phyloP scores from a whole-genome alignment of 2,888 invertebrate species.

The Euphydryas editha region DNA sequence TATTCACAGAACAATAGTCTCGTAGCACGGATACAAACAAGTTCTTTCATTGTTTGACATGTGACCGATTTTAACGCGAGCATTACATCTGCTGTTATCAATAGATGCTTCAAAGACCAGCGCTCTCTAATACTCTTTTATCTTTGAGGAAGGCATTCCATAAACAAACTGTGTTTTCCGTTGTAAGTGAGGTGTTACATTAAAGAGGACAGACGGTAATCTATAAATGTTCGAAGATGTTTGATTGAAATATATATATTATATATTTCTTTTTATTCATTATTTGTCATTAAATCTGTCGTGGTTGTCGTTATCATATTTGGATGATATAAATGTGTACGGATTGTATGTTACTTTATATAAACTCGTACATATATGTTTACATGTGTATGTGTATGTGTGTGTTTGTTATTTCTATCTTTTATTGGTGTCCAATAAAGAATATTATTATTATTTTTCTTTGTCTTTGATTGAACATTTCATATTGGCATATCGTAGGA shows the following conservation, averaged over 20 bases:
- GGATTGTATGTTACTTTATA: too few relatives aligned
- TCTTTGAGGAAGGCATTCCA: constrained; percentile 34
- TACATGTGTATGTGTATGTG: too few relatives aligned
- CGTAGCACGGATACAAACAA: neutral
- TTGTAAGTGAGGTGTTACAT: constrained; percentile 29
- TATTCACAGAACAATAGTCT: constrained; percentile 7
- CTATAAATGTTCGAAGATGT: neutral
- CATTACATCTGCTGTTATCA: constrained; percentile 18
- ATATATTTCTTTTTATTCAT: neutral
- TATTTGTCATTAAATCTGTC: too few relatives aligned
- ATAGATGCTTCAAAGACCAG: constrained; percentile 14
- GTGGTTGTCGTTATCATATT: too few relatives aligned
- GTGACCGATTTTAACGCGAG: constrained; percentile 20
- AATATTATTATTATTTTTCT: too few relatives aligned
- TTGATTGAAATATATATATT: constrained; percentile 3
- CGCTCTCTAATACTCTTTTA: constrained; percentile 34
- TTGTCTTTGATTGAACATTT: too few relatives aligned
- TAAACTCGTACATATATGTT: too few relatives aligned
- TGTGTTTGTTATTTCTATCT: too few relatives aligned
- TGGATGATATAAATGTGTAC: too few relatives aligned
- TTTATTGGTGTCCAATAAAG: too few relatives aligned
- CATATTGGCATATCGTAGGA: too few relatives aligned
- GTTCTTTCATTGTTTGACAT: constrained; percentile 9
- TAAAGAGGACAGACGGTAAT: constrained; percentile 24
- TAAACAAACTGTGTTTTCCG: constrained; percentile 39